Conservation (phyloP, 2,797 vertebrate genomes). For the Glossophaga mutica region DNA sequence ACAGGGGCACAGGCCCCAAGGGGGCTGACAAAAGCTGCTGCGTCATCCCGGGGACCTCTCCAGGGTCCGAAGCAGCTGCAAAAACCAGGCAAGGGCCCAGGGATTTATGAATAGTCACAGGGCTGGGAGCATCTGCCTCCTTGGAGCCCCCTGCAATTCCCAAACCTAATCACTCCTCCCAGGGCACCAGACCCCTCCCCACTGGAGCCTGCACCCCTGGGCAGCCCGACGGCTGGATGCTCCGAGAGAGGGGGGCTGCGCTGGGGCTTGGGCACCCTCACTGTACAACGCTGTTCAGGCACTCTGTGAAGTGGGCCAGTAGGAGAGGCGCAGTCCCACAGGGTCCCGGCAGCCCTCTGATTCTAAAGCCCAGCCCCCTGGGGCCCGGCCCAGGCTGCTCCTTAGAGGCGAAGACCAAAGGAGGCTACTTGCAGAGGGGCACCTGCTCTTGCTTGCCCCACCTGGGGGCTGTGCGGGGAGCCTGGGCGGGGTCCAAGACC, state of each 20-base stretch:
- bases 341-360: neutral
- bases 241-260: neutral
- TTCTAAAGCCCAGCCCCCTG: neutral
- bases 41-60: neutral
- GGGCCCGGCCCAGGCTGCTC: neutral
- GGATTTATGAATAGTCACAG: neutral
- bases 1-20: neutral
- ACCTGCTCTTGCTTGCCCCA: neutral
- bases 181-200: neutral
- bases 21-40: neutral
- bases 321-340: neutral
- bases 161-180: neutral
- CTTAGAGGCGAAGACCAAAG: neutral
- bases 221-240: neutral
- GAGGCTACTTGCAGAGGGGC: fast-evolving
- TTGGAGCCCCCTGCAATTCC: neutral
- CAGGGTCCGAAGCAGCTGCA: neutral
- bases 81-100: neutral
- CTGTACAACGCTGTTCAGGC: too few species aligned
- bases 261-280: neutral
- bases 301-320: neutral
- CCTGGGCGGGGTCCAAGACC: neutral
- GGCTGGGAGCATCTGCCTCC: neutral
- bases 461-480: too few species aligned
- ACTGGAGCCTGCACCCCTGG: neutral